phyloP scores from a whole-genome alignment of 2,797 vertebrate genomes.

The Euthynnus affinis region DNA sequence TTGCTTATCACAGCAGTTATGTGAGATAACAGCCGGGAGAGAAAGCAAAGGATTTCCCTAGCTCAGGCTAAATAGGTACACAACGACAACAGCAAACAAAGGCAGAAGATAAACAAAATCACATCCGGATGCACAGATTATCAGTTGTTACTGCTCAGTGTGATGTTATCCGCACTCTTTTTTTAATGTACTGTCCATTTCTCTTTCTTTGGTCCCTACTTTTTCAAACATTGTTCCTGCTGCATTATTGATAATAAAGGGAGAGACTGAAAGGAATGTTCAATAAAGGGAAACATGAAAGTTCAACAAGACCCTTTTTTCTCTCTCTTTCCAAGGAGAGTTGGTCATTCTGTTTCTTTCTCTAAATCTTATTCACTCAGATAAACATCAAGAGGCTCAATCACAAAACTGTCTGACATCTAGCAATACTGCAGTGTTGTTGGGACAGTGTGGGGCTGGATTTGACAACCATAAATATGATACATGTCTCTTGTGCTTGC shows the following conservation, averaged over 20 bases:
- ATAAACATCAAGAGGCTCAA: not conserved
- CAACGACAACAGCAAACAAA: slow-evolving; percentile 20
- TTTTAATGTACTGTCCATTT: not conserved
- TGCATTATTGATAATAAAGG: slow-evolving; percentile 20
- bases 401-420: not conserved
- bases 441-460: not conserved
- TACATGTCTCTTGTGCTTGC: not conserved
- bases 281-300: not conserved
- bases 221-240: not conserved
- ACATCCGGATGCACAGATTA: slow-evolving; percentile 19
- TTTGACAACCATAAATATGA: not conserved
- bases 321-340: not conserved
- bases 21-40: slow-evolving; percentile 35
- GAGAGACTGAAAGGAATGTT: not conserved
- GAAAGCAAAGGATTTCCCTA: slow-evolving; percentile 17
- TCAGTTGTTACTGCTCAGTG: slow-evolving; percentile 9
- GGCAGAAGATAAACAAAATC: slow-evolving; percentile 36
- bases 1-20: slow-evolving; percentile 33
- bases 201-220: slow-evolving; percentile 20
- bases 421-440: not conserved
- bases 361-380: not conserved
- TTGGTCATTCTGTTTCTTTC: not conserved
- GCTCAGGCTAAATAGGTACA: slow-evolving; percentile 7
- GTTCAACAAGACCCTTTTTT: not conserved
- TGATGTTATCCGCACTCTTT: slow-evolving; percentile 18